These are phyloP conservation scores for Ginglymostoma cirratum DNA, from an alignment of 2,113 vertebrate species.

Conservation along the genomic window DNA sequence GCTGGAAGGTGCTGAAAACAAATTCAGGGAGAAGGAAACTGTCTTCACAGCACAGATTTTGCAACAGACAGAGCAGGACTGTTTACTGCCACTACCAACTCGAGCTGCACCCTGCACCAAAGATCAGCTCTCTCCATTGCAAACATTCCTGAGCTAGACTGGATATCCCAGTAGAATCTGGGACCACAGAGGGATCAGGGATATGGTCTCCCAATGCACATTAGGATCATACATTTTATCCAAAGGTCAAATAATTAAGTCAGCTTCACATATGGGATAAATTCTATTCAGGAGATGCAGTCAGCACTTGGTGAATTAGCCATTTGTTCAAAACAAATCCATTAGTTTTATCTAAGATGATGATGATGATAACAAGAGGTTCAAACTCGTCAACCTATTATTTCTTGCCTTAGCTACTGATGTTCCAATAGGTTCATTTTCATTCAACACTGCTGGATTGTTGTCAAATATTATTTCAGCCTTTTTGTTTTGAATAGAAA, in stretches of 20 bases:
- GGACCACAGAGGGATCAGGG: no score
- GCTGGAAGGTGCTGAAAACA: no score
- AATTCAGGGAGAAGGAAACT: no score
- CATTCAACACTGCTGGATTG: background rate
- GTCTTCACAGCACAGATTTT: no score
- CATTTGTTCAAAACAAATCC: background rate
- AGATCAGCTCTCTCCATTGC: no score
- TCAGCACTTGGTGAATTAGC: background rate
- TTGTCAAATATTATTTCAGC: background rate
- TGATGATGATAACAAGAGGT: background rate
- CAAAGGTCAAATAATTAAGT: background rate
- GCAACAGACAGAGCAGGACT: no score
- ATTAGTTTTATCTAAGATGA: background rate
- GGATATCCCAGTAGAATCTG: no score
- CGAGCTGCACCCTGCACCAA: no score
- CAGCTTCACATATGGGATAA: background rate
- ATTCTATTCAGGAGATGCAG: background rate
- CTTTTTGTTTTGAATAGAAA: background rate
- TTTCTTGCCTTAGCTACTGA: background rate
- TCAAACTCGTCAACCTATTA: background rate
- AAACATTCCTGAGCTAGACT: no score
- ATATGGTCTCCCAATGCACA: no score
- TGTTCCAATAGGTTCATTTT: constrained; percentile 5
- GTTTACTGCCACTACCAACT: no score
- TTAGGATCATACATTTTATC: no score